Conservation (phyloP, 2,888 invertebrate species). For the Phania funesta region DNA sequence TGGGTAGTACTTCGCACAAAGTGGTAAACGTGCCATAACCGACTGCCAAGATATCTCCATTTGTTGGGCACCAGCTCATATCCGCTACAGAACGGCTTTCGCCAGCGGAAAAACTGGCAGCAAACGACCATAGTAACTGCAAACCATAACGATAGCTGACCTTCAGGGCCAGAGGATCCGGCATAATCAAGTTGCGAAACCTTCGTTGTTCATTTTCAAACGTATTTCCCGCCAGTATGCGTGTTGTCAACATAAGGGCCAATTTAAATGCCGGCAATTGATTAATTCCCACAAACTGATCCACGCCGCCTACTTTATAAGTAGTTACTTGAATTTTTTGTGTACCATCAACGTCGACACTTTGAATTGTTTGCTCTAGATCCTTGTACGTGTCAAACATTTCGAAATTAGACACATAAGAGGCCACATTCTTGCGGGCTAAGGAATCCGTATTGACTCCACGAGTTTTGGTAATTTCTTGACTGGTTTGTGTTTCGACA, state of each 20-base stretch:
- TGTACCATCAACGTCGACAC: slow-evolving; percentile 79
- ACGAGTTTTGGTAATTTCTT: slow-evolving; percentile 84
- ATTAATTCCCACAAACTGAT: slow-evolving; percentile 74
- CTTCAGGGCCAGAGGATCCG: slow-evolving; percentile 84
- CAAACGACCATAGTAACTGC: slow-evolving; percentile 85
- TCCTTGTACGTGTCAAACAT: slow-evolving; percentile 87
- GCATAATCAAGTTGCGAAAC: slow-evolving; percentile 84
- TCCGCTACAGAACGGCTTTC: slow-evolving; percentile 82
- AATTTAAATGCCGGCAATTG: slow-evolving; percentile 81
- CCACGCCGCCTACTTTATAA: slow-evolving; percentile 74
- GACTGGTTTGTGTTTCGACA: slow-evolving; percentile 86
- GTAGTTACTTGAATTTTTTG: slow-evolving; percentile 80
- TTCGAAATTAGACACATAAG: slow-evolving; percentile 88
- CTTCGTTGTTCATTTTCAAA: slow-evolving; percentile 85
- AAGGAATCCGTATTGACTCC: slow-evolving; percentile 83
- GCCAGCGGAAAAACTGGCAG: slow-evolving; percentile 79
- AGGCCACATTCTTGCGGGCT: slow-evolving; percentile 82
- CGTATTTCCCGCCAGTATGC: slow-evolving; percentile 86
- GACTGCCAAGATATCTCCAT: slow-evolving; percentile 87
- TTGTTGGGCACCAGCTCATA: slow-evolving; percentile 85
- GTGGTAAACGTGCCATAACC: slow-evolving; percentile 85
- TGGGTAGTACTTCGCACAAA: slow-evolving; percentile 76
- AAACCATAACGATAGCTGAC: slow-evolving; percentile 85
- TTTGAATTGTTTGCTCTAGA: slow-evolving; percentile 77
- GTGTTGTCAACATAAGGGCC: slow-evolving; percentile 85